phyloP scores from a whole-genome alignment of 2,888 invertebrate genomes.

The Salpingus planirostris region DNA sequence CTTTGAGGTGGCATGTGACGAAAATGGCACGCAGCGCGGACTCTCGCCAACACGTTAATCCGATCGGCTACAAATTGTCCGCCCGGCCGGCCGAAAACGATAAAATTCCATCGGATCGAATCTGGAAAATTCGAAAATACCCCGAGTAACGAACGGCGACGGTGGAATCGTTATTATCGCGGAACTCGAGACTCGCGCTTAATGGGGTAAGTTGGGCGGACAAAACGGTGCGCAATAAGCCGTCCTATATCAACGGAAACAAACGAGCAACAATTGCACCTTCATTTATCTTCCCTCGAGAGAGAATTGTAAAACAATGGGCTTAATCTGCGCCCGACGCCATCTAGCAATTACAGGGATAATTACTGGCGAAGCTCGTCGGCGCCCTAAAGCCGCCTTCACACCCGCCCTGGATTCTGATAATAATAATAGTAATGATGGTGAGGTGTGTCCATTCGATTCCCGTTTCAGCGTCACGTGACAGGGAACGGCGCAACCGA shows the following conservation, averaged over 20 bases:
- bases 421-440: neutral
- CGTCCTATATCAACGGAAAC: conserved; percentile 37
- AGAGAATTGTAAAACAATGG: conserved; percentile 41
- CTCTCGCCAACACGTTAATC: too few relatives aligned
- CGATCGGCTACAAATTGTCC: too few relatives aligned
- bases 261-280: conserved; percentile 41
- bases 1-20: too few relatives aligned
- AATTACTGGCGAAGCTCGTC: conserved; percentile 30
- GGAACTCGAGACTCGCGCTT: too few relatives aligned
- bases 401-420: conserved; percentile 1
- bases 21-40: too few relatives aligned
- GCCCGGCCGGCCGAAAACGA: too few relatives aligned
- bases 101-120: too few relatives aligned
- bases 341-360: conserved; percentile 41
- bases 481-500: neutral
- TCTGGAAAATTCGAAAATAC: too few relatives aligned
- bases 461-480: neutral
- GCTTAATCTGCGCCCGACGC: conserved; percentile 39
- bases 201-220: conserved; percentile 7
- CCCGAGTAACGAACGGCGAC: too few relatives aligned
- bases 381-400: conserved; percentile 16
- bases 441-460: conserved; percentile 5
- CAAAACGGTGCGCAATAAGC: conserved; percentile 30
- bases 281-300: conserved; percentile 38
- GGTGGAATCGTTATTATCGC: too few relatives aligned